Evolutionary conservation across 2,888 invertebrate genomes (phyloP), one percentile per base, ranked within the genome.

Genomic region (Caprella mutica): DNA sequence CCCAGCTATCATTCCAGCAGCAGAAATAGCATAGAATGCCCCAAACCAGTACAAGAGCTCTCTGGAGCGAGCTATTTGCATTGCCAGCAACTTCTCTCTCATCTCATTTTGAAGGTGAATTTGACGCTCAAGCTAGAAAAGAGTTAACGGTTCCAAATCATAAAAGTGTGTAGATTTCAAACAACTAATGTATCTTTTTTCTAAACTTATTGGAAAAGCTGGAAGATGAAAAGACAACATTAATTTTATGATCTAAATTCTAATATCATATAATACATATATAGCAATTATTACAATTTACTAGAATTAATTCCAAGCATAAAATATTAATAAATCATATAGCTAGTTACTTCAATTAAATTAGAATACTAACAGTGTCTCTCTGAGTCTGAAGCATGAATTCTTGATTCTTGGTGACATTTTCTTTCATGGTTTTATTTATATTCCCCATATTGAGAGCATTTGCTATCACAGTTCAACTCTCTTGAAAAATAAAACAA

Each of bases 31-130:
- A 70, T 81, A 84, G 73, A 86, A 86, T 9, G 80, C 75, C 38
- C 80, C 77, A 56, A 81, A 73, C 84, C 85, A 87, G 67, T 81
- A 78, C 69, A 85, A 82, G 21, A 84, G 73, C 69, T 87, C 86
- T 65, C 86, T 76, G 65, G 79, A 77, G 68, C 79, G 77, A 1
- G 86, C 83, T 58, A 85, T 77, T 71, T 82, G 77, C 73, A 83
- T 73, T 0, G 87, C 85, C 72, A 80, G 76, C 73, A 81, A 78
- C 60, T 85, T 75, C 70, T 86, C 84, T 69, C 85, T 78, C 75
- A 87, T 80, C 72, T 85, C 84, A 72, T 84, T 83, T 71, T 83
- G 83, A 77, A 87, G 78, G 70, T 86, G 85, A 65, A 87, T 81
- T 75, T 86, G 85, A 59, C 86, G 76, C 69, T 86, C 86, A 77